Percentiles rank a stretch among this genome's conserved stretches.
Conservation (phyloP, 2,797 vertebrate species). For the Sebastes steindachneri region DNA sequence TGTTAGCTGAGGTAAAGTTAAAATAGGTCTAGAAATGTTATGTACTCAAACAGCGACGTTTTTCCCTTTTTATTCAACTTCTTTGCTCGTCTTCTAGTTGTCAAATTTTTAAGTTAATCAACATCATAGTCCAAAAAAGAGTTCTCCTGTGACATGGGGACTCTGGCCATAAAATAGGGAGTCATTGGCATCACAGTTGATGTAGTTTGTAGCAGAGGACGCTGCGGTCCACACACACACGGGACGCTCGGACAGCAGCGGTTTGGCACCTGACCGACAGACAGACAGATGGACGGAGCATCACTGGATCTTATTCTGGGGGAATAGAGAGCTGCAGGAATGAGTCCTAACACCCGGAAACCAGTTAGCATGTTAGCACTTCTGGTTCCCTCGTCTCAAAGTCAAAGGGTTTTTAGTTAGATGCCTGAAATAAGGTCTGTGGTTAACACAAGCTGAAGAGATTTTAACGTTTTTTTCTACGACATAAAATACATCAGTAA, state of each 20-base stretch:
- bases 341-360: no score
- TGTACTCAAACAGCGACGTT: constrained; percentile 88
- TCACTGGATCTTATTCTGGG: constrained; percentile 5
- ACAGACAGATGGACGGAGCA: constrained; percentile 48
- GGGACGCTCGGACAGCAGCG: constrained; percentile 39
- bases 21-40: constrained; percentile 95
- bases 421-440: no score
- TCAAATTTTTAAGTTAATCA: constrained; percentile 69
- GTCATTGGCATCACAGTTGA: constrained; percentile 77
- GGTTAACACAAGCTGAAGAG: no score
- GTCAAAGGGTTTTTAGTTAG: no score
- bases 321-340: not conserved
- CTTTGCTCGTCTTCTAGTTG: constrained; percentile 66
- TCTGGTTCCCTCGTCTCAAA: no score
- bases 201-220: constrained; percentile 67
- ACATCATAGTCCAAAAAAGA: constrained; percentile 66
- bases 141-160: constrained; percentile 74
- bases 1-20: constrained; percentile 98
- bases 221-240: constrained; percentile 39
- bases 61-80: constrained; percentile 74
- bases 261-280: constrained; percentile 65
- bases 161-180: constrained; percentile 88
- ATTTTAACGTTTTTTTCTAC: no score
- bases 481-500: no score
- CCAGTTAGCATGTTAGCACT: no score